Conservation (phyloP, 2,113 vertebrate genomes). For the Orientallactaga bullata region DNA sequence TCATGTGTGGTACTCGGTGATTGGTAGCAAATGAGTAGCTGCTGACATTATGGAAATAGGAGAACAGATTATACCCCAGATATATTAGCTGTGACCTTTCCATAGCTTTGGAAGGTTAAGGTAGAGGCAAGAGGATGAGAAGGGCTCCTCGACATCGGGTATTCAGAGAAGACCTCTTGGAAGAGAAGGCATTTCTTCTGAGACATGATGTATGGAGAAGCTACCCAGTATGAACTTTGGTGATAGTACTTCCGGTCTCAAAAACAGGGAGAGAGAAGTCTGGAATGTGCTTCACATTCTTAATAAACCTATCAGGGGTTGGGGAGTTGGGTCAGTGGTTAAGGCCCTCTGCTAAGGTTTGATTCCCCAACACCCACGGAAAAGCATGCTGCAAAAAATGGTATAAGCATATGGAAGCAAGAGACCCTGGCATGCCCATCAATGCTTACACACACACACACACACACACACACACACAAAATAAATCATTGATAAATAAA, state of each 20-base stretch:
- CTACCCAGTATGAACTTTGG: neutral
- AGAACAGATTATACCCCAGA: fast-evolving
- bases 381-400: neutral
- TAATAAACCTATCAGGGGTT: too few species aligned
- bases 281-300: neutral
- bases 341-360: too few species aligned
- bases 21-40: neutral
- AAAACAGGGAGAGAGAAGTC: neutral
- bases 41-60: neutral
- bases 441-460: neutral
- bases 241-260: neutral
- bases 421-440: neutral
- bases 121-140: neutral
- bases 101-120: neutral
- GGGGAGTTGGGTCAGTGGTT: too few species aligned
- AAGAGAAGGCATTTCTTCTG: neutral
- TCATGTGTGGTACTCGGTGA: neutral
- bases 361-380: neutral
- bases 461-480: neutral
- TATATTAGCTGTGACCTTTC: neutral
- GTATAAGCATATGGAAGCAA: neutral
- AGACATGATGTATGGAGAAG: neutral
- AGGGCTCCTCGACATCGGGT: neutral
- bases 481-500: too few species aligned
- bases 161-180: neutral